Conservation (phyloP, 2,888 invertebrate species). For the Athrips mouffetella region DNA sequence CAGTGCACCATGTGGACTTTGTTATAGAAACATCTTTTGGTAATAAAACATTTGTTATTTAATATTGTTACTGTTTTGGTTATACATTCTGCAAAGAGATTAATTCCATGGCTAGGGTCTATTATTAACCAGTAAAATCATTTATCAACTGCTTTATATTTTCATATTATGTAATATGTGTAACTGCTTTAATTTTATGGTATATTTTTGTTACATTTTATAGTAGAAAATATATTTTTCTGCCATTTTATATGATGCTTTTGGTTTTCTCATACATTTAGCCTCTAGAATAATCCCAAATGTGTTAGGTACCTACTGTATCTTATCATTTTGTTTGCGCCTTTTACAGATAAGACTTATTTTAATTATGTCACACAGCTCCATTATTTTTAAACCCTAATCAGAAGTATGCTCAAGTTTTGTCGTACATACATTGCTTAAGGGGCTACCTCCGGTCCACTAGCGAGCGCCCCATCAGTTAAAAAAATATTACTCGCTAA, state of each 20-base stretch:
- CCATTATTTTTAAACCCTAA: too few relatives aligned
- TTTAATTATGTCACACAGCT: background rate
- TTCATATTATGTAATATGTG: conserved; percentile 4
- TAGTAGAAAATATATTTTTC: conserved; percentile 5
- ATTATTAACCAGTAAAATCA: background rate
- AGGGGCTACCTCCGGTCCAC: too few relatives aligned
- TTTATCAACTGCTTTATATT: conserved; percentile 5
- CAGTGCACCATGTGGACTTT: conserved; percentile 3
- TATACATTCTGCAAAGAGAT: conserved; percentile 12
- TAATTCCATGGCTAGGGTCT: conserved; percentile 7
- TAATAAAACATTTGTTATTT: conserved; percentile 16
- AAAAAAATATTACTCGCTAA: too few relatives aligned
- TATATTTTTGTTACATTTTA: conserved; percentile 5
- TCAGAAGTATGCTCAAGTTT: too few relatives aligned
- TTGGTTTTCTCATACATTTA: conserved; percentile 1
- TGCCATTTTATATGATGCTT: background rate
- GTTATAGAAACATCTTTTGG: conserved; percentile 11
- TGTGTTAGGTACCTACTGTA: background rate
- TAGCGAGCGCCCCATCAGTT: too few relatives aligned
- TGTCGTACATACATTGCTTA: too few relatives aligned
- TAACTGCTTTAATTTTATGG: conserved; percentile 8
- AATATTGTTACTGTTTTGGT: conserved; percentile 11
- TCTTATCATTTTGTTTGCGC: background rate
- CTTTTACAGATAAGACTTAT: background rate
- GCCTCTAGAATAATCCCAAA: background rate